Evolutionary conservation across 2,797 vertebrate species (phyloP), one percentile per base, ranked within the genome.

Genomic region (Notoglanidium macrostoma): DNA sequence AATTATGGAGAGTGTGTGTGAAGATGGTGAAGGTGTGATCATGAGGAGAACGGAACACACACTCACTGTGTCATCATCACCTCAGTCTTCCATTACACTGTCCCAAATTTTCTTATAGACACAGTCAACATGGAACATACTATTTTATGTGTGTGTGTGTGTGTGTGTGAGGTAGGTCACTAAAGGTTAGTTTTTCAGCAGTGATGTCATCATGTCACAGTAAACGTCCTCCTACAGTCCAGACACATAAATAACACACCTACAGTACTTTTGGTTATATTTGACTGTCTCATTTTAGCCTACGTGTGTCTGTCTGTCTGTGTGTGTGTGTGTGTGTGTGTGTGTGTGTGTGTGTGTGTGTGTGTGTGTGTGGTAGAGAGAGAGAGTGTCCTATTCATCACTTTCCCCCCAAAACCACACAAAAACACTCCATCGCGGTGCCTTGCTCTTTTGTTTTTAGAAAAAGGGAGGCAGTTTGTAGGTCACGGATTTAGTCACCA

Each of bases 161-260:
- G 79, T 44, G 23, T 55, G 84, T 57, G 55, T 17, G 49, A 67
- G 68, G 17, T 35, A 19, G n/a, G 26, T 54, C 44, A 80, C 19
- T 77, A 63, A 76, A 59, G 40, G 26, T 46, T 14, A 2, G 10
- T 55, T 84, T 26, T 51, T 51, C 70, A 29, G 72, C 57, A 59
- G 55, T 76, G 72, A 77, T 51, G 84, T 61, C 73, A 78, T 57
- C 5, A 7, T 44, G n/a, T 21, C 73, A 68, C 65, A 59, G 23
- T 40, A 63, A 88, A 81, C 23, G 59, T 82, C 68, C 84, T 82
- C 84, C 84, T 65, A 73, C 77, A 67, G 67, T 63, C 67, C 49
- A 73, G 68, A 74, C 77, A 74, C 46, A 61, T 46, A 73, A 85
- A 85, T 77, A 85, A 73, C 87, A 85, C 79, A 65, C 68, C 80